phyloP scores from a whole-genome alignment of 2,888 invertebrate genomes.

The Axea sp. region DNA sequence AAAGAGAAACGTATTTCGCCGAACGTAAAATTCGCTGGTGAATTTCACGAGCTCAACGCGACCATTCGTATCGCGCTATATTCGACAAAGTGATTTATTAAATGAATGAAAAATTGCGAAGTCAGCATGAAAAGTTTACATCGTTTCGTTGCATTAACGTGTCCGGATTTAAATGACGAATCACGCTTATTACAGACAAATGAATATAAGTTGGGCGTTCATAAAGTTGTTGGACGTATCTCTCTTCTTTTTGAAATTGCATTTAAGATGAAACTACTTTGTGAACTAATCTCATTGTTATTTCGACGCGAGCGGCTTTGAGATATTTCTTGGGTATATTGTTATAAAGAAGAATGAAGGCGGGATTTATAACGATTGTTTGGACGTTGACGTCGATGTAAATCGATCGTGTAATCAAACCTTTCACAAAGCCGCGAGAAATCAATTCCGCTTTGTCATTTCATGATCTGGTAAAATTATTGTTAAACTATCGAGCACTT shows the following conservation, averaged over 20 bases:
- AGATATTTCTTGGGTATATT: slow-evolving; percentile 35
- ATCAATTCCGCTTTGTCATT: background rate
- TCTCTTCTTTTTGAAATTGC: slow-evolving; percentile 56
- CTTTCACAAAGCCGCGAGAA: background rate
- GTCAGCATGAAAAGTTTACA: slow-evolving; percentile 58
- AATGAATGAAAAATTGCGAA: slow-evolving; percentile 56
- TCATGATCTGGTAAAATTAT: too few relatives aligned
- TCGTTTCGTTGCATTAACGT: slow-evolving; percentile 59
- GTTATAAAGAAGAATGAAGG: slow-evolving; percentile 23
- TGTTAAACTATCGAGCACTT: too few relatives aligned
- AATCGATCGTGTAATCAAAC: slow-evolving; percentile 25
- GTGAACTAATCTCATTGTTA: slow-evolving; percentile 53
- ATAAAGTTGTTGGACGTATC: slow-evolving; percentile 55
- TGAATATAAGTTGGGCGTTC: slow-evolving; percentile 60
- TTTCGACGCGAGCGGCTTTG: slow-evolving; percentile 40
- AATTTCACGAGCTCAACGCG: too few relatives aligned
- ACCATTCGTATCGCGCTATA: slow-evolving; percentile 31
- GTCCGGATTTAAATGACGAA: slow-evolving; percentile 61
- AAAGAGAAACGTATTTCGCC: too few relatives aligned
- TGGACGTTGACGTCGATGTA: slow-evolving; percentile 24
- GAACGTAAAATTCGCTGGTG: too few relatives aligned
- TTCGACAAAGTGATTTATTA: slow-evolving; percentile 57
- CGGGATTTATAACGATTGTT: slow-evolving; percentile 42
- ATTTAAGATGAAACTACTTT: slow-evolving; percentile 60
- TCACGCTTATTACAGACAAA: slow-evolving; percentile 58